Conservation (phyloP, 2,888 invertebrate species). For the Tigriopus californicus region DNA sequence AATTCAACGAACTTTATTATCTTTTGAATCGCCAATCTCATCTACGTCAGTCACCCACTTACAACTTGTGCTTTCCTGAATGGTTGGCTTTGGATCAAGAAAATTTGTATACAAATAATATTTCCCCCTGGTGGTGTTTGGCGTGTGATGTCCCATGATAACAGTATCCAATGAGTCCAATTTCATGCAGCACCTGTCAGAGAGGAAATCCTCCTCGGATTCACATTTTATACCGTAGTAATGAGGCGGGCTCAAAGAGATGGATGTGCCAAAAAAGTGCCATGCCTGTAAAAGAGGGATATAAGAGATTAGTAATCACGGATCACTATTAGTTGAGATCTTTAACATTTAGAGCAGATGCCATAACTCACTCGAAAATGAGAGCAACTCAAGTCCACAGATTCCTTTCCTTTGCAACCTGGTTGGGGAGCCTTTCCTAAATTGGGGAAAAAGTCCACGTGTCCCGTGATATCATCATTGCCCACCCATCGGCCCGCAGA, state of each 20-base stretch:
- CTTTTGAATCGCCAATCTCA: no score
- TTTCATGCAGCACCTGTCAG: background rate
- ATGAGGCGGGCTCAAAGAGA: background rate
- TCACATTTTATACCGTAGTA: background rate
- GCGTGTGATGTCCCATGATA: background rate
- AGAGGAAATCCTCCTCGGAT: background rate
- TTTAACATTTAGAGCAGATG: background rate
- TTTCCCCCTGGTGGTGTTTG: background rate
- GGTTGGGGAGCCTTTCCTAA: constrained; percentile 10
- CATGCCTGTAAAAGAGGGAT: background rate
- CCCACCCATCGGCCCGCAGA: constrained; percentile 13
- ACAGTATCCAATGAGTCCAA: background rate
- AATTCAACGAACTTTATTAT: no score
- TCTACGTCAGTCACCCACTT: no score
- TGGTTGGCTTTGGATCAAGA: background rate
- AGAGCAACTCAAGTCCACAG: constrained; percentile 6
- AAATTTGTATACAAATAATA: background rate
- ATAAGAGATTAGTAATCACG: no score
- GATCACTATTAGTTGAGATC: no score
- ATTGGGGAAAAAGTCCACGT: constrained; percentile 13
- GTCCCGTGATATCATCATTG: constrained; percentile 4
- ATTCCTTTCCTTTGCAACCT: background rate
- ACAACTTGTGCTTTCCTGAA: background rate
- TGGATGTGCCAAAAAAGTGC: background rate
- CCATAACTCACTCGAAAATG: constrained; percentile 3